These are phyloP conservation scores for Thinocorus orbignyianus DNA, from an alignment of 2,113 vertebrate genomes.

Conservation along the genomic window DNA sequence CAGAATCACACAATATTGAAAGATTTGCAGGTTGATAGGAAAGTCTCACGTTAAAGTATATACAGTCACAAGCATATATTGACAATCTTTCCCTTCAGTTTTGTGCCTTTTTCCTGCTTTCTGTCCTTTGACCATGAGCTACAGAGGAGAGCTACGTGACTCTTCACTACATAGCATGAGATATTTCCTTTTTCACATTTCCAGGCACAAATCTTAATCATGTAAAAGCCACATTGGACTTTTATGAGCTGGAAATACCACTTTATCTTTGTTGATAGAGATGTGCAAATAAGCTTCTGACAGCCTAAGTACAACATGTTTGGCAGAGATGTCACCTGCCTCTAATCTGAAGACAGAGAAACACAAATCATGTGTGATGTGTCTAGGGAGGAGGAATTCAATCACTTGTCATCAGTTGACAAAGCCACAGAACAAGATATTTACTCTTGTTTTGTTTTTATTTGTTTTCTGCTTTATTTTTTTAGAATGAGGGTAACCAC, in stretches of 20 bases:
- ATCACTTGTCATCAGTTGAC: neutral
- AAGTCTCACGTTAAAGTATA: neutral
- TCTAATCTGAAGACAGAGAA: neutral
- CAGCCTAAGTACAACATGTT: neutral
- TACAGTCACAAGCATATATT: neutral
- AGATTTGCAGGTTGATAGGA: neutral
- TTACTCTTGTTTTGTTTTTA: neutral
- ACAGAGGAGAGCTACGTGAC: neutral
- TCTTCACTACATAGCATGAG: neutral
- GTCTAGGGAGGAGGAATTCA: neutral
- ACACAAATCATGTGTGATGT: neutral
- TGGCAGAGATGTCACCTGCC: neutral
- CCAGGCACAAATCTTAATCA: neutral
- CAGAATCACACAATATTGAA: neutral
- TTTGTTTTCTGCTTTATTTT: neutral
- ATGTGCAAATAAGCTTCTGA: neutral
- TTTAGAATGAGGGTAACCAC: neutral
- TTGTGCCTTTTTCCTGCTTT: neutral
- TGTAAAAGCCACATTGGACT: neutral
- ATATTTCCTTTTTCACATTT: neutral
- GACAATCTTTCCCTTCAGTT: neutral
- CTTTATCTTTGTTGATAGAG: neutral
- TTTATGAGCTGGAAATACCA: neutral
- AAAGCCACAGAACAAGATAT: neutral
- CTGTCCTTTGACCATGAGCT: neutral